Percentiles rank a stretch among this genome's conserved stretches.
These are phyloP conservation scores for Hycleus cichorii DNA, from an alignment of 1,140 invertebrate genomes.

Conservation along the genomic window DNA sequence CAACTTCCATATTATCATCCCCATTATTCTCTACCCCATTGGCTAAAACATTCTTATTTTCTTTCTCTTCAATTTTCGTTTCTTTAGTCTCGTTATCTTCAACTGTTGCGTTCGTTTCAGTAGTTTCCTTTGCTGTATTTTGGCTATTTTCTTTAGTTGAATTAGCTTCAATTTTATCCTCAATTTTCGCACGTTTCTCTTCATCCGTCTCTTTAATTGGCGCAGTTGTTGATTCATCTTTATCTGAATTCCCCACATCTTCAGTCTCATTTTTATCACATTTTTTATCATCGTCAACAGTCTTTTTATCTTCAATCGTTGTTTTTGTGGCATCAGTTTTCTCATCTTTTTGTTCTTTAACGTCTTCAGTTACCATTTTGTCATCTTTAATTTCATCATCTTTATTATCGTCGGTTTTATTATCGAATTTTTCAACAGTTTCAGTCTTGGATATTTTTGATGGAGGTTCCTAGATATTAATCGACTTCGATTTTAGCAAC, in stretches of 20 bases:
- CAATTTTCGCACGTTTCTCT: not conserved
- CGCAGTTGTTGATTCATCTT: not conserved
- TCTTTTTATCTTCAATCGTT: not conserved
- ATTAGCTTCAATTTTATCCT: not conserved
- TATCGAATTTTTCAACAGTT: slow-evolving; percentile 2
- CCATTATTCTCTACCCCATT: slow-evolving; percentile 18
- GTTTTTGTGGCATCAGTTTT: slow-evolving; percentile 5
- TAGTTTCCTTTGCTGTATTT: not conserved
- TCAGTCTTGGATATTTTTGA: slow-evolving; percentile 22
- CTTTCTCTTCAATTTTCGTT: slow-evolving; percentile 9
- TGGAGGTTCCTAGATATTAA: slow-evolving; percentile 11
- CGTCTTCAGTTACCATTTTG: not conserved
- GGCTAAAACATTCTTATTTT: slow-evolving; percentile 20
- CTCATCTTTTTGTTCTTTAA: not conserved
- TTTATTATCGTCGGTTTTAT: not conserved
- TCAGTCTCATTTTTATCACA: not conserved
- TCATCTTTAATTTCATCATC: slow-evolving; percentile 5
- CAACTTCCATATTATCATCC: slow-evolving; percentile 5
- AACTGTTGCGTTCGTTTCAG: not conserved
- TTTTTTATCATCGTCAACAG: not conserved
- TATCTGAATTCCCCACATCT: slow-evolving; percentile 1
- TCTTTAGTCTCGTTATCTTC: not conserved
- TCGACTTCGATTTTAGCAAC: too few relatives aligned
- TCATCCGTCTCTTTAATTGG: not conserved
- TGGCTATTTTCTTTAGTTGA: slow-evolving; percentile 1